These are phyloP conservation scores for Zeugodacus cucurbitae DNA, from an alignment of 1,140 invertebrate species.

Conservation along the genomic window DNA sequence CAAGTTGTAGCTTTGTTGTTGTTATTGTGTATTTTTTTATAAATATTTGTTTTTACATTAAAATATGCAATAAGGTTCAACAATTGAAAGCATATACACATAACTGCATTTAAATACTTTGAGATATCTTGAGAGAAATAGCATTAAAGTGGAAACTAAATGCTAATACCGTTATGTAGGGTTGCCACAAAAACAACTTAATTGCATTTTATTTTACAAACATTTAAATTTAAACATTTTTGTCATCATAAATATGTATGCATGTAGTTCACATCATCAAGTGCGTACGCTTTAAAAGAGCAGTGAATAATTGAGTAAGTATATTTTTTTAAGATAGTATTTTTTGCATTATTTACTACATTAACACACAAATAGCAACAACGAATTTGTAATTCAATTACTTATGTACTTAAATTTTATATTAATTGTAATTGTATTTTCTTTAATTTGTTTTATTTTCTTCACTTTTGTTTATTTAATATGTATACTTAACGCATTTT, in stretches of 20 bases:
- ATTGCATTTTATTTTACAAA: neutral
- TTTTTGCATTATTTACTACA: neutral
- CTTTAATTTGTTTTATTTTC: neutral
- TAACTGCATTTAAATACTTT: neutral
- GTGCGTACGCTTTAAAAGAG: neutral
- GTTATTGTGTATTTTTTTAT: neutral
- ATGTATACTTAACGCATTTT: slow-evolving; percentile 14
- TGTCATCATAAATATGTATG: neutral
- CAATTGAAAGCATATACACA: neutral
- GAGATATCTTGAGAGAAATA: too few relatives aligned
- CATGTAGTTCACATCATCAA: neutral
- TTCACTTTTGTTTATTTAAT: neutral
- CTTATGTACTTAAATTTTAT: slow-evolving; percentile 5
- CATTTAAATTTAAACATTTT: neutral
- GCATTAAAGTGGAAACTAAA: neutral
- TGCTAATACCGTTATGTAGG: neutral
- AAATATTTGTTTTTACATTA: too few relatives aligned
- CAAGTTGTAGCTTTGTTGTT: neutral
- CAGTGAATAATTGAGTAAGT: slow-evolving; percentile 3
- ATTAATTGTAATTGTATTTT: neutral
- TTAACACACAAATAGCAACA: slow-evolving; percentile 37
- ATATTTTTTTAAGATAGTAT: neutral
- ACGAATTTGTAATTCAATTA: slow-evolving; percentile 25
- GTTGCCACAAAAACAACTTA: neutral
- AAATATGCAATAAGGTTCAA: neutral